Base-by-base conservation (phyloP, 2,113 vertebrate species). In the Capricornis sumatraensis region DNA sequence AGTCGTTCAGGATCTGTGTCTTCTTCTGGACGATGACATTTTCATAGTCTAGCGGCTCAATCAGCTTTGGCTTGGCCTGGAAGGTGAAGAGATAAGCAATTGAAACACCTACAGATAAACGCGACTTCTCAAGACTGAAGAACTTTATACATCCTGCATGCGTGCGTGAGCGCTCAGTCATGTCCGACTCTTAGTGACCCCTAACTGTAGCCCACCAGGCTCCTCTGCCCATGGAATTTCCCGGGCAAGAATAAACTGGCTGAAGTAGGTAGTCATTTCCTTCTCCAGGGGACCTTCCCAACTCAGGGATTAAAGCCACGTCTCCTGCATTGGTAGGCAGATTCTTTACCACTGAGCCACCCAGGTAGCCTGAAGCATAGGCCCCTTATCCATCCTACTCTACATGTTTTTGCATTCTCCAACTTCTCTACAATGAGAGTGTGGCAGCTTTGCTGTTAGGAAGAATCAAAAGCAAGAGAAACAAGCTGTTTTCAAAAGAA, bases 21-120 rank as follows among this genome's bases (percentile, higher is more conserved):
- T 99, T 99, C 98, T 99, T 99, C 97, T 99, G 99, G 92, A 99
- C 99, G 27, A 99, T 99, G 98, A 99, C 99, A 99, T 99, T 99
- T 98, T 99, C 99, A 79, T 99, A 99, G 98, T 99, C 99, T 87
- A 99, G 99, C 0, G 99, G 99, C 98, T 99, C 99, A 45, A 99
- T 99, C 93, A 99, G 98, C 98, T 99, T 99, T 43, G 99, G 99
- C 98, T 99, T 99, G 57, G 99, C 99, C 99, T 99, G 97, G 0
- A 97, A 97, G n/a, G 71, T n/a, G 83, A 85, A 82, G 89, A 96
- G 33, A 33, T 21, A 89, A 87, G 19, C 33, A 57, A 89, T 0
- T 87, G 23, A 88, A 67, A 95, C 27, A 85, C 12, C 85, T 89
- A 93, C 2, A 81, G 33, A 87, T 45, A 84, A 62, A 83, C 1